phyloP scores from a whole-genome alignment of 2,797 vertebrate genomes.

The Sciurus vulgaris region DNA sequence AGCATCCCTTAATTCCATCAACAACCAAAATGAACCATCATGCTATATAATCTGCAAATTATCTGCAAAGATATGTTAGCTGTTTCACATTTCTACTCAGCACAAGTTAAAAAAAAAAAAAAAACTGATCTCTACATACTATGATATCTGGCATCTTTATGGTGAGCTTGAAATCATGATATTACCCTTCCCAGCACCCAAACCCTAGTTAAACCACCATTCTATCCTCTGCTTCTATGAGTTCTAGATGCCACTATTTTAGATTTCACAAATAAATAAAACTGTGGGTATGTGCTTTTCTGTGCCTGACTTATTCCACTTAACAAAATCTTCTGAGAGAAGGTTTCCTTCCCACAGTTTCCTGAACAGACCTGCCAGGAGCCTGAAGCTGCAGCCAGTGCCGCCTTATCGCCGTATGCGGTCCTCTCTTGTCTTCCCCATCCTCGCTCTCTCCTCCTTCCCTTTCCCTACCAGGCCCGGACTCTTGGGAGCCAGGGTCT shows the following conservation, averaged over 20 bases:
- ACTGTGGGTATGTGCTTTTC: not conserved
- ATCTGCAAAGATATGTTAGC: not conserved
- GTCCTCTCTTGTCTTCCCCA: not conserved
- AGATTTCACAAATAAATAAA: not conserved
- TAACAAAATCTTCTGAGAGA: not conserved
- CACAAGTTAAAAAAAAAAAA: not conserved
- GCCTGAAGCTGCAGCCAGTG: not conserved
- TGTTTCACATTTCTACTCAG: not conserved
- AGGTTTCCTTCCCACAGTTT: not conserved
- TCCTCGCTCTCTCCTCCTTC: not conserved
- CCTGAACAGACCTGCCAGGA: fast-evolving
- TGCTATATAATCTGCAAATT: not conserved
- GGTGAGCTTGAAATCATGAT: not conserved
- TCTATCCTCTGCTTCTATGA: not conserved
- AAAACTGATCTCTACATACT: not conserved
- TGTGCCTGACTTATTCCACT: too few species aligned
- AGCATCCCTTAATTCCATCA: not conserved
- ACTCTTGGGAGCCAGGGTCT: too few species aligned
- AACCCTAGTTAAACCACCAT: not conserved
- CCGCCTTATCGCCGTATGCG: not conserved
- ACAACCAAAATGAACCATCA: not conserved
- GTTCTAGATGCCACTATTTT: not conserved
- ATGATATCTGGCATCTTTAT: not conserved
- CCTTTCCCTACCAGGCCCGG: too few species aligned
- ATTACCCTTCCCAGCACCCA: too few species aligned